Evolutionary conservation across 2,113 vertebrate species (phyloP), one percentile per base, ranked within the genome.

Genomic region (Anas platyrhynchos): DNA sequence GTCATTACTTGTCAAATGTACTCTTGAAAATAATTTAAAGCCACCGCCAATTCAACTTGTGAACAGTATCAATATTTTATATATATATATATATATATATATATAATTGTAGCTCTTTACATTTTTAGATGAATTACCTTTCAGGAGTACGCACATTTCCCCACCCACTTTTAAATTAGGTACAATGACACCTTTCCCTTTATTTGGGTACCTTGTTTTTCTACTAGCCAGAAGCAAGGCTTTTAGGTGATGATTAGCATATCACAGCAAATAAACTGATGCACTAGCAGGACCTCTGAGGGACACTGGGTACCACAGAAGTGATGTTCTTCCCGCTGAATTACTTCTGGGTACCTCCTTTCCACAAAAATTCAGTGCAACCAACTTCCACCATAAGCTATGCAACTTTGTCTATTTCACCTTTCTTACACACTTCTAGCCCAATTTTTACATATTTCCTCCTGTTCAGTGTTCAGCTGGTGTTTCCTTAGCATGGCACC

Each of bases 1-100:
- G 97, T 93, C 94, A 96, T 96, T 97, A 76, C 95, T 95, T 96
- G 97, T 98, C 98, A 98, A 79, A 95, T 27, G 59, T 80, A 92
- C 90, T 97, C 92, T 92, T 97, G 86, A 92, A 92, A 76, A 84
- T 69, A 96, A 97, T 96, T 97, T 91, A 93, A 97, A 95, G 84
- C 88, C 71, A 54, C 54, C 80, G 91, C 89, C 91, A 86, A 92
- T 97, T 97, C 91, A 88, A 67, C 65, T 67, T 65, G 63, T 63
- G 89, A 94, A 88, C 75, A 67, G 76, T 95, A 95, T 56, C 90
- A 79, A 93, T 67, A 36, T 91, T 29, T 50, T 20, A 61, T 25
- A 50, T 26, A 76, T 61, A 54, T 52, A 50, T 67, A 18, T 22
- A 48, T 25, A 76, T 65, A 58, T 46, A 50, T 71, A 44, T 18